Evolutionary conservation across 1,140 invertebrate genomes (phyloP).

Genomic region (Drosophila funebris): DNA sequence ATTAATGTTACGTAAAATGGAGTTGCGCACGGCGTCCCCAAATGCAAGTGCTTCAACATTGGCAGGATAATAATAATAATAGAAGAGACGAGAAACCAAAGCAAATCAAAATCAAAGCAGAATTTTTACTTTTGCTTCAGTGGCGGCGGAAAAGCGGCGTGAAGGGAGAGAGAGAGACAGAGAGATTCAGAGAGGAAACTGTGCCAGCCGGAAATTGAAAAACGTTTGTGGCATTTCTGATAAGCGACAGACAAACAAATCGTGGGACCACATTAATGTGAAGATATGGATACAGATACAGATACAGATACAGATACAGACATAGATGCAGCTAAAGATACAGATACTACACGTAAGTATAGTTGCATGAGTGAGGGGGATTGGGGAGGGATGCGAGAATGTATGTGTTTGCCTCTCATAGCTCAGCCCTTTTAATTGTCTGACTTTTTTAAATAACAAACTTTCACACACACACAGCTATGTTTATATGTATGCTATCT

Average conservation of each 20-base stretch:
- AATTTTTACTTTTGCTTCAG: conserved; percentile 2
- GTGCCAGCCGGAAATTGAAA: conserved; percentile 78
- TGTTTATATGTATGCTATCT: conserved; percentile 9
- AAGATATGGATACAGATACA: conserved; percentile 8
- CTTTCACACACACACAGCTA: neutral
- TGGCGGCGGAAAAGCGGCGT: neutral
- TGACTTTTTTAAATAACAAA: conserved; percentile 41
- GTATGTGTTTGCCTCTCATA: neutral
- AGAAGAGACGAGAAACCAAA: neutral
- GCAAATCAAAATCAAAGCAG: conserved; percentile 1
- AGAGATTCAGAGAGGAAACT: conserved; percentile 60
- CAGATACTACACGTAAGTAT: neutral
- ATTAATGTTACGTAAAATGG: conserved; percentile 84
- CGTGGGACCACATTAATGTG: neutral
- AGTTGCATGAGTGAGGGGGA: too few species aligned
- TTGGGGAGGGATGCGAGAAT: neutral
- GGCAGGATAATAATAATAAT: conserved; percentile 15
- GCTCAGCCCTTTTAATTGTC: conserved; percentile 37
- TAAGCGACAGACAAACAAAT: conserved; percentile 46
- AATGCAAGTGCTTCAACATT: conserved; percentile 12
- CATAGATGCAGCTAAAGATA: neutral
- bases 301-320: neutral
- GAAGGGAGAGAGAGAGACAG: neutral
- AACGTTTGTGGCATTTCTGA: conserved; percentile 79
- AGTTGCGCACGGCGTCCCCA: conserved; percentile 47